Evolutionary conservation across 53 echinoderm and acorn worm species (phyloP), one percentile per base, ranked within the genome.

Genomic region (Zoroaster sp.): DNA sequence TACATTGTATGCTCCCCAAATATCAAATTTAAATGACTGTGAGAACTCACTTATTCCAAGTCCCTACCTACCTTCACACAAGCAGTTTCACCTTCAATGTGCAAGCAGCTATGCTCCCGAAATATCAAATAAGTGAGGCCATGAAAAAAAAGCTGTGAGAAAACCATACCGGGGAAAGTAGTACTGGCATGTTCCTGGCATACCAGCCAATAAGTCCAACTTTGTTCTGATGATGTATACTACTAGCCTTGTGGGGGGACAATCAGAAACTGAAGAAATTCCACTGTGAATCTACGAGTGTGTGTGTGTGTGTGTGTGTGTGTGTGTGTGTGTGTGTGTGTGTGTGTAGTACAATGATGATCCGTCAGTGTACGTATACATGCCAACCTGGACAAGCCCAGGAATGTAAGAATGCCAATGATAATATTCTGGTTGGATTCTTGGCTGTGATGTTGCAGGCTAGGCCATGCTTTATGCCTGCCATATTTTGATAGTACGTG

Each of bases 331-430:
- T n/a, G n/a, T n/a, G n/a, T n/a, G n/a, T n/a, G n/a, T n/a, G n/a
- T n/a, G n/a, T n/a, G n/a, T n/a, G n/a, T n/a, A n/a, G 17, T 32
- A 36, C 18, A 69, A 36, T 33, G 1, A 10, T 36, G 33, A 36
- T 36, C 33, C 73, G 18, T 4, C n/a, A 34, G 14, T 75, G 75
- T 49, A 40, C 44, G 12, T 11, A 4, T 33, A 51, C 13, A 12
- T 17, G 75, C 25, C 30, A 44, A 42, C 31, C 46, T 31, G 31
- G 76, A 30, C 47, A 32, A 18, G n/a, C 7, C 32, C 21, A 1
- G 78, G 78, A 55, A 78, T 78, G 78, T 39, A 78, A 78, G 59
- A 78, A 78, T 78, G 77, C 46, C 78, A 35, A 40, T 39, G 59
- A 78, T 76, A 76, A 76, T 76, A 76, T 76, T 76, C 49, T 76